Evolutionary conservation across 2,113 vertebrate species (phyloP).

Genomic region (Isichthys henryi): DNA sequence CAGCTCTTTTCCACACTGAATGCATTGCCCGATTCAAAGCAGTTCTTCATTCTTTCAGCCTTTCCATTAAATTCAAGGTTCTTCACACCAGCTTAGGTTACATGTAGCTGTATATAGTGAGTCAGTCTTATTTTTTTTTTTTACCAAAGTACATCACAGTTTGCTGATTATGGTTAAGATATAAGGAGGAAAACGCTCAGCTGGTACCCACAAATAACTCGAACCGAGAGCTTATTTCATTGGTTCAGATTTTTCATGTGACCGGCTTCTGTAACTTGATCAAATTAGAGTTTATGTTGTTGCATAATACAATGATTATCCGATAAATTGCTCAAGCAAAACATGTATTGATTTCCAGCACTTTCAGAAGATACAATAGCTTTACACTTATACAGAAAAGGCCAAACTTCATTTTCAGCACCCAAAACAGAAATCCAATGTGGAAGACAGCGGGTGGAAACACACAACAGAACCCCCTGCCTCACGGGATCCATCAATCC

Average conservation of each 20-base stretch:
- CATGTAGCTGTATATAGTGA: not conserved
- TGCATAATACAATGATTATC: not conserved
- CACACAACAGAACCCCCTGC: not conserved
- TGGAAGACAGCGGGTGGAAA: not conserved
- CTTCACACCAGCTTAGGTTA: not conserved
- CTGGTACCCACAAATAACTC: not conserved
- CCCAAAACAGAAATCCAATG: not conserved
- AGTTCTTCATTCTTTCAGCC: not conserved
- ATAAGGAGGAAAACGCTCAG: not conserved
- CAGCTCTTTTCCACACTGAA: not conserved
- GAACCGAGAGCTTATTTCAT: not conserved
- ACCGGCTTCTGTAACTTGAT: not conserved
- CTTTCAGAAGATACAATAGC: not conserved
- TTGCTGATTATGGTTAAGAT: not conserved
- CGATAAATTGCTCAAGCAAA: not conserved
- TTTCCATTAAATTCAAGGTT: not conserved
- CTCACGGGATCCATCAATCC: not conserved
- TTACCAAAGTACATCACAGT: not conserved
- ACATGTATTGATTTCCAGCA: not conserved
- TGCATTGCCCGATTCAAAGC: not conserved
- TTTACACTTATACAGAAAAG: not conserved
- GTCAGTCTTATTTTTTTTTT: not conserved
- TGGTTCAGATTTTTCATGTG: not conserved
- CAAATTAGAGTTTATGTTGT: not conserved
- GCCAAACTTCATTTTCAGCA: not conserved